Conservation (phyloP, 2,888 invertebrate genomes). For the Leptodirus hochenwartii region DNA sequence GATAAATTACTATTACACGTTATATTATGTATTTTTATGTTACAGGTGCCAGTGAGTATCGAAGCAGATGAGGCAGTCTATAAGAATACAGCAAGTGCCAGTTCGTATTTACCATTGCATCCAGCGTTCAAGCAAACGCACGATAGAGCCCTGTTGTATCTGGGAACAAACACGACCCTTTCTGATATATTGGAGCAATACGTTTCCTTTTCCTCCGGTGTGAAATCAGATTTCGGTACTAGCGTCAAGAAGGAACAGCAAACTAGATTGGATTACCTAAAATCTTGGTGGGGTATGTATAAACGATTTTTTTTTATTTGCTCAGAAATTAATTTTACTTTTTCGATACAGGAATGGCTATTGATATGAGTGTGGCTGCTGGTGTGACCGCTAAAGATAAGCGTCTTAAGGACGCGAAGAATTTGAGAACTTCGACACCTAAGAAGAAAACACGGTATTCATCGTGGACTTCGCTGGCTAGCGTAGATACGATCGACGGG, state of each 20-base stretch:
- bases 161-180: slow-evolving; percentile 60
- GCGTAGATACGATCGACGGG: slow-evolving; percentile 21
- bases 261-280: slow-evolving; percentile 11
- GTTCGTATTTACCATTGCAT: slow-evolving; percentile 31
- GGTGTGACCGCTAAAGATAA: slow-evolving; percentile 81
- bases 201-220: slow-evolving; percentile 27
- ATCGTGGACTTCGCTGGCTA: slow-evolving; percentile 14
- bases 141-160: slow-evolving; percentile 49
- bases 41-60: slow-evolving; percentile 60
- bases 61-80: slow-evolving; percentile 27
- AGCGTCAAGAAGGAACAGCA: slow-evolving; percentile 10
- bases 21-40: too few species aligned
- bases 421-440: slow-evolving; percentile 29
- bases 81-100: slow-evolving; percentile 20
- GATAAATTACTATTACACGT: too few species aligned
- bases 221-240: too few species aligned
- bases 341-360: too few species aligned
- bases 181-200: slow-evolving; percentile 52
- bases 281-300: too few species aligned
- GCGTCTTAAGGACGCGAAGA: slow-evolving; percentile 66
- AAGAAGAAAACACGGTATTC: slow-evolving; percentile 24
- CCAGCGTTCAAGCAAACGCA: slow-evolving; percentile 57
- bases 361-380: slow-evolving; percentile 56
- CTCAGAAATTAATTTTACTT: too few species aligned
- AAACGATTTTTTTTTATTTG: too few species aligned